These are phyloP conservation scores for Haemorhous mexicanus DNA, from an alignment of 2,113 vertebrate species.

Conservation along the genomic window DNA sequence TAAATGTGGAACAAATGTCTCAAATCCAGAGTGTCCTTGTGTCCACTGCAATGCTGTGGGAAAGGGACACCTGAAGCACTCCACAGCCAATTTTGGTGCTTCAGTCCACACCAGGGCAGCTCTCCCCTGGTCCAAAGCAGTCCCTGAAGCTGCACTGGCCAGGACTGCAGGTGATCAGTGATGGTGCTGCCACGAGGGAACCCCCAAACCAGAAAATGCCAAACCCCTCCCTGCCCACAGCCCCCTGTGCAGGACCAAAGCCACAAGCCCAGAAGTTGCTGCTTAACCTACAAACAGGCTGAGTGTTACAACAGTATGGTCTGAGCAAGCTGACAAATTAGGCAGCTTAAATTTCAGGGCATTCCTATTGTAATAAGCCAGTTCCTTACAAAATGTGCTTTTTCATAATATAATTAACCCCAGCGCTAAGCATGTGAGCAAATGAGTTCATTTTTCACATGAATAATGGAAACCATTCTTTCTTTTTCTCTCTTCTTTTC, in stretches of 20 bases:
- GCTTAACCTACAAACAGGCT: not conserved
- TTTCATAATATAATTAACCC: slow-evolving; percentile 45
- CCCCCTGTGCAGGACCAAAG: accelerated
- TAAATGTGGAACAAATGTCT: not conserved
- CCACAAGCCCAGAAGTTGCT: not conserved
- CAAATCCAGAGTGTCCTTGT: accelerated
- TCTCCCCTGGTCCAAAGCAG: not conserved
- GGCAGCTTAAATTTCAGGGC: slow-evolving; percentile 35
- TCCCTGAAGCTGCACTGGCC: accelerated
- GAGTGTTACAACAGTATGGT: accelerated
- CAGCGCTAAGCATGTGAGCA: not conserved
- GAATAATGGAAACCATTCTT: not conserved
- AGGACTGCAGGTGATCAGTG: accelerated
- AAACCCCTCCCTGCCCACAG: not conserved
- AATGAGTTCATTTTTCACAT: slow-evolving; percentile 35
- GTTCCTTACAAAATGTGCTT: not conserved
- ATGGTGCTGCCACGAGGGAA: accelerated
- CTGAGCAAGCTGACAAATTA: not conserved
- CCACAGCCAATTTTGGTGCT: not conserved
- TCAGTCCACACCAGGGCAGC: accelerated
- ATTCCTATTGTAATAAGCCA: not conserved
- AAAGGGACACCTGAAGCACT: not conserved
- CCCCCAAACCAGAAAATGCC: accelerated
- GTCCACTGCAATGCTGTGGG: not conserved
- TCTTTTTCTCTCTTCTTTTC: not conserved